phyloP scores from a whole-genome alignment of 2,113 vertebrate genomes.

The Neolamprologus cancellatus region DNA sequence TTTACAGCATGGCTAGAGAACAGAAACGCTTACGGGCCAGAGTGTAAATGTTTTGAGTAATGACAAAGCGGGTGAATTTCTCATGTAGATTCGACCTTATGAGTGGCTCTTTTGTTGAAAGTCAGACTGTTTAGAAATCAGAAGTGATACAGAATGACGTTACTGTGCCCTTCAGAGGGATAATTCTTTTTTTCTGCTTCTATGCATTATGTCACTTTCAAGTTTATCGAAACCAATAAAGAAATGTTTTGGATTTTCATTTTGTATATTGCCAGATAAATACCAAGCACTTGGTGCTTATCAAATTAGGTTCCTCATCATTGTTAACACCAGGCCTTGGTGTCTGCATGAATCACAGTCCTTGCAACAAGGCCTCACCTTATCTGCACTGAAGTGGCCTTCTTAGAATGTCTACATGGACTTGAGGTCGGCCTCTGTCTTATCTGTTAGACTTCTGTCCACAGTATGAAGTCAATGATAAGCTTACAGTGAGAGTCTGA shows the following conservation, averaged over 20 bases:
- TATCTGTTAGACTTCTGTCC: neutral
- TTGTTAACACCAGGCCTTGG: neutral
- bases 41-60: neutral
- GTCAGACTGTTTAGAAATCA: neutral
- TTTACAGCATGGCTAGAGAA: conserved; percentile 16
- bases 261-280: neutral
- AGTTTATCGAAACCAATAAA: neutral
- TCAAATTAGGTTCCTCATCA: neutral
- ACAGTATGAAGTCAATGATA: neutral
- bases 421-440: neutral
- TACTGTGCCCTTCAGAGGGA: neutral
- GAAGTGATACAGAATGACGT: neutral
- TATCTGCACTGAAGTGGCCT: neutral
- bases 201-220: neutral
- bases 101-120: neutral
- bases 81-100: neutral
- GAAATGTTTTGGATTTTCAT: neutral
- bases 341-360: neutral
- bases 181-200: neutral
- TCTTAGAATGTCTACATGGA: neutral
- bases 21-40: neutral
- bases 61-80: neutral
- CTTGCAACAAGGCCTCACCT: conserved; percentile 8
- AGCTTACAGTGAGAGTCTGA: neutral
- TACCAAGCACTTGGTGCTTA: neutral